These are phyloP conservation scores for Penelope pileata DNA, from an alignment of 2,113 vertebrate genomes.

Conservation along the genomic window DNA sequence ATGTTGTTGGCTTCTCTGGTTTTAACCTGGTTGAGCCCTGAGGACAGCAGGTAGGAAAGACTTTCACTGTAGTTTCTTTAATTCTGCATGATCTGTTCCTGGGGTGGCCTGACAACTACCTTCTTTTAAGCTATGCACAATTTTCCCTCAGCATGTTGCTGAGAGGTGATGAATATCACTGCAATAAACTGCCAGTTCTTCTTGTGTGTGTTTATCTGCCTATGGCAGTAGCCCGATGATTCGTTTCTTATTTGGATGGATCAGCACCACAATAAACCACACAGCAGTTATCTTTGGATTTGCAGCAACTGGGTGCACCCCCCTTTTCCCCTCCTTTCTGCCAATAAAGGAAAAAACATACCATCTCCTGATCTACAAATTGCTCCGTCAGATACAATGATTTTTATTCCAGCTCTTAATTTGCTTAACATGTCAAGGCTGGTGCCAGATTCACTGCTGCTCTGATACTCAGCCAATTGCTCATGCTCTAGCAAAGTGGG, in stretches of 20 bases:
- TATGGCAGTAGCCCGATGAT: slow-evolving; percentile 4
- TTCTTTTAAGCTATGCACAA: neutral
- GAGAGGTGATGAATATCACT: neutral
- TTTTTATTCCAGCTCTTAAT: slow-evolving; percentile 49
- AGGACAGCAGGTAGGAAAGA: neutral
- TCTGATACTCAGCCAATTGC: slow-evolving; percentile 14
- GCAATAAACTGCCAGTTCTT: slow-evolving; percentile 1
- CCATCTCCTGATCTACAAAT: neutral
- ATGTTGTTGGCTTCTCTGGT: accelerated
- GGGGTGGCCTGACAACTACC: neutral
- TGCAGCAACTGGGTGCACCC: neutral
- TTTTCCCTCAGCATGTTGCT: neutral
- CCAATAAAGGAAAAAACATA: neutral
- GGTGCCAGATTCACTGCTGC: neutral
- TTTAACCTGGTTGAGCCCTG: neutral
- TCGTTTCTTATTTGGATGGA: slow-evolving; percentile 8
- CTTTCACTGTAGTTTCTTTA: neutral
- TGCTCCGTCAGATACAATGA: slow-evolving; percentile 36
- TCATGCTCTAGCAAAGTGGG: slow-evolving; percentile 30
- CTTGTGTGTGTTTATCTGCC: slow-evolving; percentile 6
- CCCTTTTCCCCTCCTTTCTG: neutral
- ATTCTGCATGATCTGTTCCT: neutral
- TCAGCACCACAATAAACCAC: neutral
- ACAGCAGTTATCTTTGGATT: slow-evolving; percentile 12
- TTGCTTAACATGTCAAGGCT: slow-evolving; percentile 28